Evolutionary conservation across 2,113 vertebrate genomes (phyloP).

Genomic region (Pyxicephalus adspersus): DNA sequence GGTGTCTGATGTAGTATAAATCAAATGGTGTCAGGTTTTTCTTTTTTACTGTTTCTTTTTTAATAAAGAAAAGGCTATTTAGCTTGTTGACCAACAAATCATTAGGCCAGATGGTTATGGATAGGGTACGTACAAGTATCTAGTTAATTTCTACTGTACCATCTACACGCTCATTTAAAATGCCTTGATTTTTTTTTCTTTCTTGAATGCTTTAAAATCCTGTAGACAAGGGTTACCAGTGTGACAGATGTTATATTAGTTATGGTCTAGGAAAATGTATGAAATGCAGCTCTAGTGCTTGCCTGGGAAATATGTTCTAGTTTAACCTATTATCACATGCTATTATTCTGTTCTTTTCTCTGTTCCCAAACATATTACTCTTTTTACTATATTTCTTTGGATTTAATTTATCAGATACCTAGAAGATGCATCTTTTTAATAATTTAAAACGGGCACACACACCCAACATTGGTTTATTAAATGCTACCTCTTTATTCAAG

Average conservation of each 20-base stretch:
- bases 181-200: neutral
- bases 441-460: too few relatives aligned
- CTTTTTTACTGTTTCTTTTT: slow-evolving; percentile 16
- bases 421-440: too few relatives aligned
- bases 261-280: slow-evolving; percentile 14
- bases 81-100: slow-evolving; percentile 1
- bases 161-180: neutral
- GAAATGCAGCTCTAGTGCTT: neutral
- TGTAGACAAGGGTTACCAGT: slow-evolving; percentile 17
- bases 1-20: slow-evolving; percentile 41
- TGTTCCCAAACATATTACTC: neutral
- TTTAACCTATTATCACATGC: neutral
- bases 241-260: slow-evolving; percentile 41
- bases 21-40: slow-evolving; percentile 31
- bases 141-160: neutral
- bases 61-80: neutral
- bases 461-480: too few relatives aligned
- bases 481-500: too few relatives aligned
- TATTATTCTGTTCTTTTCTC: neutral
- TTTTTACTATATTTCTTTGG: neutral
- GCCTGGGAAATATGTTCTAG: neutral
- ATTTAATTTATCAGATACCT: neutral
- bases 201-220: slow-evolving; percentile 2
- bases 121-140: neutral
- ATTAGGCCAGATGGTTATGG: slow-evolving; percentile 24